A percentile compares a stretch with the other conserved stretches of the same genome.
These are phyloP conservation scores for Heliconius aoede DNA, from an alignment of 2,888 invertebrate species.

Conservation along the genomic window DNA sequence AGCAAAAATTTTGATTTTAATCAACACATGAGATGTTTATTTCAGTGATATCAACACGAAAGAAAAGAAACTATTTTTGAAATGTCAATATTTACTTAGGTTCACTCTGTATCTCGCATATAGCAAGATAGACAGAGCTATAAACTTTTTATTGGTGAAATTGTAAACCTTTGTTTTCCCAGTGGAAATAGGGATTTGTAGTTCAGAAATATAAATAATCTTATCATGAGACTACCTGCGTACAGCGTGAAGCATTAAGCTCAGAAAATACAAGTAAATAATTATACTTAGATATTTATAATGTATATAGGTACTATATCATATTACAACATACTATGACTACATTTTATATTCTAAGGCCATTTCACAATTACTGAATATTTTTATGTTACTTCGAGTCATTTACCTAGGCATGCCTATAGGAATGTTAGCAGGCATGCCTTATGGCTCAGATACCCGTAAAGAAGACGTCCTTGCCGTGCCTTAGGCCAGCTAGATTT, in stretches of 20 bases:
- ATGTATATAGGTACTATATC: neutral
- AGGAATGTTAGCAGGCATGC: slow-evolving; percentile 9
- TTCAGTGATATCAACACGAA: no score
- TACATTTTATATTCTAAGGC: slow-evolving; percentile 7
- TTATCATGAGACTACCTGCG: no score
- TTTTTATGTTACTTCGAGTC: slow-evolving; percentile 26
- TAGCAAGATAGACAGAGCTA: no score
- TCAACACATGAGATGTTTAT: no score
- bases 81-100: no score
- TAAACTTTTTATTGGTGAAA: no score
- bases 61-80: no score
- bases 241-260: neutral
- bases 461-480: slow-evolving; percentile 45
- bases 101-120: no score
- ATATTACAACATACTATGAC: neutral
- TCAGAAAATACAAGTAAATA: neutral
- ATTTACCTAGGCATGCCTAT: slow-evolving; percentile 13
- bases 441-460: slow-evolving; percentile 41
- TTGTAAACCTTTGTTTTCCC: no score
- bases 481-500: slow-evolving; percentile 35
- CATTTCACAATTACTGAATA: slow-evolving; percentile 21
- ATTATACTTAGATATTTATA: neutral
- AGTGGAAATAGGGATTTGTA: no score
- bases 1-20: no score
- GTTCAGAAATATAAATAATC: no score